Evolutionary conservation across 2,888 invertebrate species (phyloP).

Genomic region (Bhutanitis thaidina): DNA sequence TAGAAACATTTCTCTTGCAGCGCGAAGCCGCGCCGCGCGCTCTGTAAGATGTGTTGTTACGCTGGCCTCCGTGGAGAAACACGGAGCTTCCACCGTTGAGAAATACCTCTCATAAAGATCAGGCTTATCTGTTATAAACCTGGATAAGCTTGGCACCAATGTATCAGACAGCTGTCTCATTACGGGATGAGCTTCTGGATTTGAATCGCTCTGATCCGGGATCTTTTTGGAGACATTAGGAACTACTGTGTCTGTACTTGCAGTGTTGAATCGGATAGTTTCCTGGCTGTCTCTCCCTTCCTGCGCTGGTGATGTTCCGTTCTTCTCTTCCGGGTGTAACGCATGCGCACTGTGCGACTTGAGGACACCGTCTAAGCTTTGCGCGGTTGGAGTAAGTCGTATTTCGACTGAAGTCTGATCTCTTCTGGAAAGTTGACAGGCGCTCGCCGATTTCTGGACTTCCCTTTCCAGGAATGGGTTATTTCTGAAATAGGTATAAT

Average conservation of each 20-base stretch:
- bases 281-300: constrained; percentile 51
- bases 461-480: constrained; percentile 77
- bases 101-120: constrained; percentile 52
- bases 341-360: constrained; percentile 72
- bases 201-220: constrained; percentile 29
- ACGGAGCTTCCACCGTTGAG: constrained; percentile 47
- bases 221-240: constrained; percentile 29
- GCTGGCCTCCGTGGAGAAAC: constrained; percentile 35
- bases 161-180: constrained; percentile 56
- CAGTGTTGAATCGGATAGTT: constrained; percentile 45
- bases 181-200: constrained; percentile 33
- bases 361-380: constrained; percentile 54
- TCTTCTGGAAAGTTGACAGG: constrained; percentile 69
- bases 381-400: constrained; percentile 42
- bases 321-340: constrained; percentile 50
- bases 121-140: constrained; percentile 44
- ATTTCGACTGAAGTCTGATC: constrained; percentile 54
- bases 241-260: constrained; percentile 63
- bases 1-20: constrained; percentile 87
- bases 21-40: constrained; percentile 81
- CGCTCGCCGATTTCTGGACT: constrained; percentile 84
- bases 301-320: constrained; percentile 15
- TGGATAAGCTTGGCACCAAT: constrained; percentile 51
- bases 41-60: constrained; percentile 61
- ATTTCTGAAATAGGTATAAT: constrained; percentile 46